These are phyloP conservation scores for Aplochiton taeniatus DNA, from an alignment of 2,797 vertebrate genomes.

Conservation along the genomic window DNA sequence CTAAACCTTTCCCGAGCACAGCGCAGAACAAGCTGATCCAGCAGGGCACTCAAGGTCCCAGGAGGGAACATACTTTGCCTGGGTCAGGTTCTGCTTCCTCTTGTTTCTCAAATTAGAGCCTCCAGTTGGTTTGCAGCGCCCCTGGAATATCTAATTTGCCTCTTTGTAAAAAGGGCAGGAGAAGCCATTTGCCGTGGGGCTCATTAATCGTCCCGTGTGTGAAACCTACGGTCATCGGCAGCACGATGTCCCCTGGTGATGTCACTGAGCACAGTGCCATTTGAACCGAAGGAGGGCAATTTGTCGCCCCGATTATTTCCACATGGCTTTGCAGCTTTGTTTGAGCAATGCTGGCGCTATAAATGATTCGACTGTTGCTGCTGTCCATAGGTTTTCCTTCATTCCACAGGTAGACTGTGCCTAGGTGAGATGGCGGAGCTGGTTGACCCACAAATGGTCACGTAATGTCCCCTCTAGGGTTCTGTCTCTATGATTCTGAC, in stretches of 20 bases:
- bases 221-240: constrained; percentile 14
- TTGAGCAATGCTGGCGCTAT: too few species aligned
- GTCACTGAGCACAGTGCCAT: constrained; percentile 18
- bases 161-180: constrained; percentile 9
- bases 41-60: constrained; percentile 38
- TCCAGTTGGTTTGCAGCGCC: constrained; percentile 40
- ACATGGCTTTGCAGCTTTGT: constrained; percentile 16
- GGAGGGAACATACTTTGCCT: constrained; percentile 29
- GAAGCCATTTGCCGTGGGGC: constrained; percentile 1
- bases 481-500: too few species aligned
- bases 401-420: too few species aligned
- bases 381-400: too few species aligned
- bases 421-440: too few species aligned
- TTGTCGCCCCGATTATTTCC: constrained; percentile 18
- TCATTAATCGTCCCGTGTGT: constrained; percentile 2
- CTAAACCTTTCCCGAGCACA: constrained; percentile 41
- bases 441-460: too few species aligned
- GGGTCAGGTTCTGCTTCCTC: constrained; percentile 55
- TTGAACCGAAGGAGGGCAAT: constrained; percentile 11
- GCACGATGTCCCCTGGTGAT: constrained; percentile 16
- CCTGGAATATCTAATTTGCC: constrained; percentile 30
- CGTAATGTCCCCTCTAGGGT: too few species aligned
- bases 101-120: constrained; percentile 58
- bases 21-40: constrained; percentile 46
- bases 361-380: too few species aligned